Conservation (phyloP, 2,113 vertebrate genomes). For the Clarias gariepinus region DNA sequence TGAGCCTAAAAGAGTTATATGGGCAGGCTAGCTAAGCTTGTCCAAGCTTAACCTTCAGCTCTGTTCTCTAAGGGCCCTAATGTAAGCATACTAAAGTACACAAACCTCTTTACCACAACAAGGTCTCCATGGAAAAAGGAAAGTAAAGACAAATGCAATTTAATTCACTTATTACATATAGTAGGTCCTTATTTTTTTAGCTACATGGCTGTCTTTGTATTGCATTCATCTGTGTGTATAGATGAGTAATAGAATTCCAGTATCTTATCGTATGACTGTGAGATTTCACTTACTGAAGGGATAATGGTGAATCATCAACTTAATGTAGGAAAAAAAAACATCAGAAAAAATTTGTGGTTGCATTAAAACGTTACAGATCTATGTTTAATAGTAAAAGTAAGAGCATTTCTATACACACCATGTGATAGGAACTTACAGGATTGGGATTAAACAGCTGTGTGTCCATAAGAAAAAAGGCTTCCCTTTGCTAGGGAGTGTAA, state of each 20-base stretch:
- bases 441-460: too few species aligned
- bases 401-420: too few species aligned
- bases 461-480: too few species aligned
- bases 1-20: too few species aligned
- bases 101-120: not conserved
- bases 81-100: not conserved
- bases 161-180: not conserved
- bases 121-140: not conserved
- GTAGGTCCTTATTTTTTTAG: not conserved
- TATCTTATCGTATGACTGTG: not conserved
- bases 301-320: too few species aligned
- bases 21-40: too few species aligned
- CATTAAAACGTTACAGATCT: too few species aligned
- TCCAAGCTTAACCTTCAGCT: not conserved
- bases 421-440: too few species aligned
- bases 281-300: not conserved
- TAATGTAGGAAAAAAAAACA: too few species aligned
- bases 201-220: not conserved
- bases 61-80: not conserved
- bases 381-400: too few species aligned
- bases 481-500: too few species aligned
- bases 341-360: too few species aligned
- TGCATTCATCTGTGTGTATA: not conserved
- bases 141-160: not conserved
- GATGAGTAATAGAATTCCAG: not conserved